These are phyloP conservation scores for Procambarus clarkii DNA, from an alignment of 1,140 invertebrate species.

Conservation along the genomic window DNA sequence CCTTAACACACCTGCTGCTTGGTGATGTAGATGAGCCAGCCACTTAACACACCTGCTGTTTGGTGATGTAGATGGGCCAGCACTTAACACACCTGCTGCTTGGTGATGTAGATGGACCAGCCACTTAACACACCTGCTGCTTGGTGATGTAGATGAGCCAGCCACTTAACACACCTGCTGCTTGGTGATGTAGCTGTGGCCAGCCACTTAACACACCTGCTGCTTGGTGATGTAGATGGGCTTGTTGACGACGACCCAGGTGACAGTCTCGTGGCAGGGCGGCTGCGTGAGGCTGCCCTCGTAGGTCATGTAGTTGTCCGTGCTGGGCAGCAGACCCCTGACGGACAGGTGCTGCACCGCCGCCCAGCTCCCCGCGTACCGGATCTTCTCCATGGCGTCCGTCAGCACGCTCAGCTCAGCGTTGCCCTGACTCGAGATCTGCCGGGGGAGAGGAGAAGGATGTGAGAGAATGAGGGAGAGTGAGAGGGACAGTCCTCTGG, in stretches of 20 bases:
- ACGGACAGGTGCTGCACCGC: conserved; percentile 86
- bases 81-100: no score
- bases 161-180: no score
- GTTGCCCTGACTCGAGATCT: conserved; percentile 59
- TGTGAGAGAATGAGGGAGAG: not conserved
- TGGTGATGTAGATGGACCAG: no score
- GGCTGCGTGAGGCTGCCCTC: conserved; percentile 97
- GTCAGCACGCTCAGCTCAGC: conserved; percentile 45
- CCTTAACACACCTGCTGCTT: no score
- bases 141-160: no score
- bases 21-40: no score
- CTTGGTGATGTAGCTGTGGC: not conserved
- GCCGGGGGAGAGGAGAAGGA: not conserved
- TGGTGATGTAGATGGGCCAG: no score
- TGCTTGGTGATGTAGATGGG: conserved; percentile 97
- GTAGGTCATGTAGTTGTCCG: conserved; percentile 97
- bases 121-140: no score
- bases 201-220: conserved; percentile 82
- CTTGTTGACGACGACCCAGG: conserved; percentile 97
- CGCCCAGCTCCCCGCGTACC: conserved; percentile 56
- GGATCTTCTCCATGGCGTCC: conserved; percentile 68
- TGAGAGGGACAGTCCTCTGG: not conserved
- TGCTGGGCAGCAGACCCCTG: conserved; percentile 90
- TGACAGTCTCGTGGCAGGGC: conserved; percentile 93
- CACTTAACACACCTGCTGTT: no score